Evolutionary conservation across 2,113 vertebrate genomes (phyloP), one percentile per base, ranked within the genome.

Genomic region (Conger conger): DNA sequence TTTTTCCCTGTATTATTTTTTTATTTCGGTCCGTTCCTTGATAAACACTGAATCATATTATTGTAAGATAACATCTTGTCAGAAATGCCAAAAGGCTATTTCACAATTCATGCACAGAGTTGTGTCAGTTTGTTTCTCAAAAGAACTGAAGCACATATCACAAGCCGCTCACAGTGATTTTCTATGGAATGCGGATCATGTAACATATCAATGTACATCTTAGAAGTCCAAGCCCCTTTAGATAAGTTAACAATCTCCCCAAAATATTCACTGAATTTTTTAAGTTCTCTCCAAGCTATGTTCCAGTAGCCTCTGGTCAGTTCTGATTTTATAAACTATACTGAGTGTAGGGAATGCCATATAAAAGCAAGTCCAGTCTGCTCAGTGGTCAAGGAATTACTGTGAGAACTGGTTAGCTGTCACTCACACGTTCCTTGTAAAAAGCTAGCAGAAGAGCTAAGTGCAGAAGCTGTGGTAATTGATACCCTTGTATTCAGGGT

Each of bases 401-500:
- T 86, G 83, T 84, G 88, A 76, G 0, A 6, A 90, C 85, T 37
- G 37, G 60, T 85, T 86, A 88, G 84, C 83, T 88, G 91, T 91
- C 89, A 88, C 93, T 91, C 92, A 87, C 73, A 36, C 84, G 57
- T 82, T 89, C 80, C 83, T 88, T 86, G 83, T 91, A 88, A 92
- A 91, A 87, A 82, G 84, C 83, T 84, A 82, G 45, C 81, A 88
- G 86, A 86, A 85, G 85, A 79, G 85, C 13, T 89, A 90, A 90
- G 91, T 89, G 76, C 88, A 89, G 90, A 76, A 81, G 85, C 79
- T 84, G 87, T 76, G 88, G 91, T 92, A 93, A 94, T 85, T 91
- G 89, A 92, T 94, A 93, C 86, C 82, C 83, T 87, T 87, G 89
- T 87, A 88, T 93, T 90, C 83, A 50, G 86, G 80, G 86, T 87